Base-by-base conservation (phyloP, 2,797 vertebrate genomes). In the Notoglanidium macrostoma region DNA sequence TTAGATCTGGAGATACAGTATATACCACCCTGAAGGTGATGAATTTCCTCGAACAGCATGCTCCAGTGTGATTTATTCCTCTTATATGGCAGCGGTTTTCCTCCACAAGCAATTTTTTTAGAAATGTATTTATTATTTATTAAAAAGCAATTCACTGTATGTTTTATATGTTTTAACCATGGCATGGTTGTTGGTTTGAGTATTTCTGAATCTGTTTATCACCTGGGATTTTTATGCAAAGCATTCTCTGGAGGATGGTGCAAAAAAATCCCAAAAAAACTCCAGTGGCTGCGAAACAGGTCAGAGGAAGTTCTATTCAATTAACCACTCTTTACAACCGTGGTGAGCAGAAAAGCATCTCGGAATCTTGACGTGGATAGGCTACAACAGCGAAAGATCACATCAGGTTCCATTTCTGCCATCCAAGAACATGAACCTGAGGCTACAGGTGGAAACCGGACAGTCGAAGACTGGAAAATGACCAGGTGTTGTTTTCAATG, bases 1-100 rank as follows among this genome's bases (percentile, higher is more conserved):
- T 76, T 65, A 29, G 11, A 73, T 35, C 44, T 32, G 73, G 44
- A 85, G 70, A 79, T 87, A 59, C 51, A 73, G 61, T 32, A 63
- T n/a, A 46, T 29, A 65, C 12, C 59, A 49, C 14, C 3, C 7
- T 46, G 59, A 81, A 23, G 57, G 21, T 65, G 44, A 82, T 82
- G 40, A 81, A 63, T 46, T 29, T 81, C 57, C 54, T 59, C 40
- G 11, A 59, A 23, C 21, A 57, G 54, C 21, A 32, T 55, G n/a
- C 51, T 77, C 51, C 51, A 61, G 5, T 44, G 19, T n/a, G 78
- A 29, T 82, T 81, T 63, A 80, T 15, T 80, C 7, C 40, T 29
- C 23, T n/a, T 46, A 8, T 26, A 26, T 19, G 14, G 44, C 32
- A 23, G 32, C 10, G 14, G 6, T 14, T 57, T 57, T 17, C 19